Percentiles rank a stretch among this genome's conserved stretches.
phyloP scores from a whole-genome alignment of 2,113 vertebrate genomes.

The Megaceryle maxima region DNA sequence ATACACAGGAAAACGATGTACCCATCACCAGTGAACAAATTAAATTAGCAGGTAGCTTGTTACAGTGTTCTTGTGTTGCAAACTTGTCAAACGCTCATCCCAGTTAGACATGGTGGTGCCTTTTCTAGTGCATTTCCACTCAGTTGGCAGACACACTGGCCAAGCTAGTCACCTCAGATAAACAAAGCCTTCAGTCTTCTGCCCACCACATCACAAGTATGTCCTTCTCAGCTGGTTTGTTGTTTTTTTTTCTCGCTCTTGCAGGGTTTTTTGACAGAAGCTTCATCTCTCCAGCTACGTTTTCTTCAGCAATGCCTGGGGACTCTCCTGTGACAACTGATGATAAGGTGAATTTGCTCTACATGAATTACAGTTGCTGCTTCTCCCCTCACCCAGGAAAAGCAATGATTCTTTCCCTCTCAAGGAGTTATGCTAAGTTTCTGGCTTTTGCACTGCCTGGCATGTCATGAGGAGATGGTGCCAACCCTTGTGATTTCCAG shows the following conservation, averaged over 20 bases:
- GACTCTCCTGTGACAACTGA: not conserved
- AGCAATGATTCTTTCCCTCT: not conserved
- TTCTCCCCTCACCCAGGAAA: not conserved
- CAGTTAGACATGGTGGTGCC: not conserved
- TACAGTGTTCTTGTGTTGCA: not conserved
- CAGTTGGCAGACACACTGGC: not conserved
- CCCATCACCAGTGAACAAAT: not conserved
- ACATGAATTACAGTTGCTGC: not conserved
- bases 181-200: constrained; percentile 24
- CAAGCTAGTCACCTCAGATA: not conserved
- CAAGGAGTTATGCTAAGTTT: not conserved
- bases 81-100: not conserved
- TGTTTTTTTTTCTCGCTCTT: not conserved
- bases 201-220: not conserved
- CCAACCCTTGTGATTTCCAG: not conserved
- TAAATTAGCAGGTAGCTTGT: not conserved
- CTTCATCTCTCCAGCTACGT: not conserved
- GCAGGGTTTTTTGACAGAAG: not conserved
- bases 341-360: constrained; percentile 26
- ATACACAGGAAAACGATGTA: not conserved
- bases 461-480: not conserved
- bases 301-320: not conserved
- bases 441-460: not conserved
- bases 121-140: not conserved
- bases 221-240: not conserved